A percentile compares a stretch with the other conserved stretches of the same genome.
These are phyloP conservation scores for Stigmatopora argus DNA, from an alignment of 2,113 vertebrate genomes.

Conservation along the genomic window DNA sequence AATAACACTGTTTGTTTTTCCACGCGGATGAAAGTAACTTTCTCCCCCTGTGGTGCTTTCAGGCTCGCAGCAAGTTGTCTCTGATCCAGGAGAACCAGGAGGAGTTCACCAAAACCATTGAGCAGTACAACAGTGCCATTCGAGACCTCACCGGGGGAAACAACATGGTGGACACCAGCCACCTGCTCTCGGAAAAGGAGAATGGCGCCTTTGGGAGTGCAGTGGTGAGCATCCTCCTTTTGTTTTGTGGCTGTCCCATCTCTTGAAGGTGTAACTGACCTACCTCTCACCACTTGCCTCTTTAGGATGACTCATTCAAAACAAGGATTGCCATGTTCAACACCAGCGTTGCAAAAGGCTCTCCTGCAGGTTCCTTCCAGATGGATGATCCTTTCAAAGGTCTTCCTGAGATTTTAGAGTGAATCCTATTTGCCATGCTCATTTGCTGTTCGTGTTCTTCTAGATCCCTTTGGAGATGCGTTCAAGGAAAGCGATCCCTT, in stretches of 20 bases:
- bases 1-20: neutral
- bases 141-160: conserved; percentile 73
- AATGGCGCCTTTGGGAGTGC: conserved; percentile 67
- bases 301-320: conserved; percentile 83
- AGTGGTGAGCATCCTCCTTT: conserved; percentile 60
- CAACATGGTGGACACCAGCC: conserved; percentile 70
- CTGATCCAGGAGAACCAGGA: conserved; percentile 82
- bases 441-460: neutral
- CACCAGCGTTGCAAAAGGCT: conserved; percentile 67
- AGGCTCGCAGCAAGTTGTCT: conserved; percentile 85
- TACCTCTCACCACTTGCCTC: neutral
- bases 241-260: neutral
- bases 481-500: conserved; percentile 90
- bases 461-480: conserved; percentile 91
- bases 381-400: conserved; percentile 93
- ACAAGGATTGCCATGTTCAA: conserved; percentile 83
- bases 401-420: conserved; percentile 23
- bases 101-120: conserved; percentile 79
- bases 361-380: conserved; percentile 85
- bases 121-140: conserved; percentile 75
- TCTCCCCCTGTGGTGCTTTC: conserved; percentile 10
- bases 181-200: conserved; percentile 73
- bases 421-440: neutral
- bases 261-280: neutral
- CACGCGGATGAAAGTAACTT: neutral